phyloP scores from a whole-genome alignment of 2,797 vertebrate genomes.

The Melopsittacus undulatus region DNA sequence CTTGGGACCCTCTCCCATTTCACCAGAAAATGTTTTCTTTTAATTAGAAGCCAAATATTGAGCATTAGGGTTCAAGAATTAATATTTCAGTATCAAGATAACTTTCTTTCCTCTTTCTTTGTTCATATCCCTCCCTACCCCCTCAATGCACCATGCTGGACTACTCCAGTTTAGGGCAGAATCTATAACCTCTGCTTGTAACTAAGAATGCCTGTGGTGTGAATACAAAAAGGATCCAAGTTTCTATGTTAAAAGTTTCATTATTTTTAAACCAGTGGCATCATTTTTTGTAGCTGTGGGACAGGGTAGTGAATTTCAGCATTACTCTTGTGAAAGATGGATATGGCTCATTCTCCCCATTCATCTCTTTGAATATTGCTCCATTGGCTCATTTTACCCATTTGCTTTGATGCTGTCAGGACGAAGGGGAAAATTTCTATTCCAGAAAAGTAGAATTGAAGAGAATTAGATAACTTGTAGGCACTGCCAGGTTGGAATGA shows the following conservation, averaged over 20 bases:
- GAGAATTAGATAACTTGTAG: conserved; percentile 6
- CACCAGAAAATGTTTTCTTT: neutral
- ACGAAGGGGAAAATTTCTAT: neutral
- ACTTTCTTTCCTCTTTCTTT: neutral
- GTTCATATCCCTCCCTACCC: accelerated
- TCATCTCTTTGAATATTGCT: neutral
- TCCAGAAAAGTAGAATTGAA: neutral
- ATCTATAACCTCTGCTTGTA: accelerated
- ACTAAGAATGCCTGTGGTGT: neutral
- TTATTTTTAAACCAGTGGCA: neutral
- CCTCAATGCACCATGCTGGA: accelerated
- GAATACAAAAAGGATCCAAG: neutral
- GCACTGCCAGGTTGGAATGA: conserved; percentile 16
- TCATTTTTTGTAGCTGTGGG: neutral
- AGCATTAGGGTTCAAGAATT: neutral
- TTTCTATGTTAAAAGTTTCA: accelerated
- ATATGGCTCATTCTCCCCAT: neutral
- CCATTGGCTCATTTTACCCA: neutral
- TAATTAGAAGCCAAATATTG: neutral
- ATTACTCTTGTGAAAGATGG: neutral
- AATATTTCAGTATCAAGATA: neutral
- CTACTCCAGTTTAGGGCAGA: neutral
- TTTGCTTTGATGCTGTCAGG: neutral
- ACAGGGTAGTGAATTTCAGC: neutral
- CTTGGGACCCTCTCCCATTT: neutral